phyloP scores from a whole-genome alignment of 92 coral and sea anemone genomes.

The Muricea muricata region DNA sequence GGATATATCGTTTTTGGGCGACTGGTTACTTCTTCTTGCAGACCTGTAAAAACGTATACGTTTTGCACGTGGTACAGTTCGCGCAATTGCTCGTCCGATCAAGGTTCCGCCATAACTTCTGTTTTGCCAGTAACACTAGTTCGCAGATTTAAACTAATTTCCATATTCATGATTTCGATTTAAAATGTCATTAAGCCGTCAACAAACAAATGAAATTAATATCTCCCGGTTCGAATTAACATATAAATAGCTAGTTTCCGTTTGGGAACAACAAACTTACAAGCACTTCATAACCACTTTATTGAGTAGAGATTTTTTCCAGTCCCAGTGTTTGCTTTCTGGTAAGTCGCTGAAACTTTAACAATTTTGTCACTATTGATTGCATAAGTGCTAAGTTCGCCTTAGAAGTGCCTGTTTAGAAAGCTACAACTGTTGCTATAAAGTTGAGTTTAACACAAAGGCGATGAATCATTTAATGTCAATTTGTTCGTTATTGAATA shows the following conservation, averaged over 20 bases:
- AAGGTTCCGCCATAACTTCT: too few relatives aligned
- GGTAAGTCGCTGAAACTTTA: neutral
- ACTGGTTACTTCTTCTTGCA: too few relatives aligned
- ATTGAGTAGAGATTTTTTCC: neutral
- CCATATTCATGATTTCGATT: constrained; percentile 29
- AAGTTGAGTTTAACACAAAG: neutral
- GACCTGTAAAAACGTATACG: too few relatives aligned
- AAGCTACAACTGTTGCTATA: neutral
- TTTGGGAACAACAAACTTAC: neutral
- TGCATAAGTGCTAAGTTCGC: neutral
- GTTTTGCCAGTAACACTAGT: too few relatives aligned
- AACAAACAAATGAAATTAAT: constrained; percentile 21
- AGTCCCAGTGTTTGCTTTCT: neutral
- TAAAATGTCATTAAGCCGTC: constrained; percentile 24
- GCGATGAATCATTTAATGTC: neutral
- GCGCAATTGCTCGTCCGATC: too few relatives aligned
- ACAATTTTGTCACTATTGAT: neutral
- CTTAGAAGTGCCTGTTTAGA: neutral
- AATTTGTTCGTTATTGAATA: neutral
- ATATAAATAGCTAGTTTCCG: constrained; percentile 34
- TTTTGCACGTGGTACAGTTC: too few relatives aligned
- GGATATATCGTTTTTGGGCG: too few relatives aligned
- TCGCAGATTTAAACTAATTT: too few relatives aligned
- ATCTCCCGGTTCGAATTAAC: constrained; percentile 28
- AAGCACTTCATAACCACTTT: neutral